Percentiles rank a stretch among this genome's conserved stretches.
Conservation (phyloP, 2,113 vertebrate species). For the Motacilla tschutschensis region DNA sequence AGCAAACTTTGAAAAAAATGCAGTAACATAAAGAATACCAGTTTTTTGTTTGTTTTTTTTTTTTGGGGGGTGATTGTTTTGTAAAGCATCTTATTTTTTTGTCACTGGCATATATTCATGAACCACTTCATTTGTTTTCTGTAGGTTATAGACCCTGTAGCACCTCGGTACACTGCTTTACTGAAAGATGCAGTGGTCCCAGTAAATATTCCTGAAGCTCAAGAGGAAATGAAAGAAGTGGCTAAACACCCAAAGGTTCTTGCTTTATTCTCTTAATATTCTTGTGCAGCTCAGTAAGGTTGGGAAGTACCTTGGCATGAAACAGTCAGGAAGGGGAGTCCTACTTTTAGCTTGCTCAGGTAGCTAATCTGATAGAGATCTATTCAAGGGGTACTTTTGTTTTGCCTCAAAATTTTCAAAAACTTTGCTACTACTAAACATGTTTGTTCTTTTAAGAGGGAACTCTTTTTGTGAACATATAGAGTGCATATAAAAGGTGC, state of each 20-base stretch:
- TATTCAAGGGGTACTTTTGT: not conserved
- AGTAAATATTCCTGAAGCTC: slow-evolving; percentile 83
- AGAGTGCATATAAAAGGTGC: not conserved
- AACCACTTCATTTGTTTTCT: slow-evolving; percentile 23
- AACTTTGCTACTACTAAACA: not conserved
- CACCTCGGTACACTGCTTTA: slow-evolving; percentile 89
- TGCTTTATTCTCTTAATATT: not conserved
- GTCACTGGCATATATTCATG: not conserved
- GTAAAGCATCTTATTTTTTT: not conserved
- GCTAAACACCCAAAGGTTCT: slow-evolving; percentile 95
- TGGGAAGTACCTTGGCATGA: not conserved
- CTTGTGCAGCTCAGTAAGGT: not conserved
- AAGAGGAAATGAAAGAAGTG: slow-evolving; percentile 89
- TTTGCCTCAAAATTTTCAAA: not conserved
- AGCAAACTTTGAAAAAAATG: slow-evolving; percentile 49
- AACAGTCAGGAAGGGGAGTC: not conserved
- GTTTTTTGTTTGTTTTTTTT: not conserved
- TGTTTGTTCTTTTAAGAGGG: not conserved
- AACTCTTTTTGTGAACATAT: not conserved
- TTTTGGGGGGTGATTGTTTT: not conserved
- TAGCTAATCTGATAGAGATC: not conserved
- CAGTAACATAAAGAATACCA: slow-evolving; percentile 78
- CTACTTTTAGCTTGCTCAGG: not conserved
- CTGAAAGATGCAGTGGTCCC: slow-evolving; percentile 84
- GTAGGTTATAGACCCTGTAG: slow-evolving; percentile 95